These are phyloP conservation scores for Thymelicus lineola DNA, from an alignment of 2,888 invertebrate genomes.

Conservation along the genomic window DNA sequence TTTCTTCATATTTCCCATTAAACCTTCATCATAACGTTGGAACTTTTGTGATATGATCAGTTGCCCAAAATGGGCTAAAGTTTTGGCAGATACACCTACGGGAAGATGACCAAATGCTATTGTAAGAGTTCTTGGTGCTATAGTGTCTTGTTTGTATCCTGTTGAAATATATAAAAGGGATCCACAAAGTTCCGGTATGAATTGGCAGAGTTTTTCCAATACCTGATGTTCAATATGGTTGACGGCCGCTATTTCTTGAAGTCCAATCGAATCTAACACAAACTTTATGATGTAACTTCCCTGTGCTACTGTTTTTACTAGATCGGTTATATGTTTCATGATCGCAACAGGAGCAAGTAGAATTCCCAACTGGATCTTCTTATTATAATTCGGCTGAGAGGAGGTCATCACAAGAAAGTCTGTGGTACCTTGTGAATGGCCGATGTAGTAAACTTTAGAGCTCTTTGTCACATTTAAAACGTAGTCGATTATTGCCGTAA, in stretches of 20 bases:
- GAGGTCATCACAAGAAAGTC: slow-evolving; percentile 82
- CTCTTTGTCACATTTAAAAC: slow-evolving; percentile 68
- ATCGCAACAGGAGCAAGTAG: slow-evolving; percentile 84
- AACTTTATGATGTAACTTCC: slow-evolving; percentile 50
- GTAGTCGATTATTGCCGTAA: slow-evolving; percentile 85
- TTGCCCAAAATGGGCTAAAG: slow-evolving; percentile 82
- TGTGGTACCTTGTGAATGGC: slow-evolving; percentile 88
- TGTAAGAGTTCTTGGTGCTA: slow-evolving; percentile 81
- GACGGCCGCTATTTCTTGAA: slow-evolving; percentile 87
- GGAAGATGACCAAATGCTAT: slow-evolving; percentile 81
- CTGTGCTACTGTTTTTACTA: slow-evolving; percentile 53
- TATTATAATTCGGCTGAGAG: slow-evolving; percentile 80
- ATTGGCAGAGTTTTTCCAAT: slow-evolving; percentile 63
- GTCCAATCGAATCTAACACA: slow-evolving; percentile 71
- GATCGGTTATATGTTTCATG: slow-evolving; percentile 74
- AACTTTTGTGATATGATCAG: slow-evolving; percentile 64
- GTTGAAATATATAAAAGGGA: slow-evolving; percentile 82
- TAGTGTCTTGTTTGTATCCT: slow-evolving; percentile 82
- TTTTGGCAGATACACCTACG: slow-evolving; percentile 80
- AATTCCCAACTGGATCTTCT: slow-evolving; percentile 78
- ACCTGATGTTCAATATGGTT: slow-evolving; percentile 71
- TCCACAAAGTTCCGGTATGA: slow-evolving; percentile 83
- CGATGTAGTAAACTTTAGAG: slow-evolving; percentile 85
- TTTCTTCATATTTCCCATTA: slow-evolving; percentile 57
- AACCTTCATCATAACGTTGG: slow-evolving; percentile 70